These are phyloP conservation scores for Eilema caniola DNA, from an alignment of 2,888 invertebrate genomes.

Conservation along the genomic window DNA sequence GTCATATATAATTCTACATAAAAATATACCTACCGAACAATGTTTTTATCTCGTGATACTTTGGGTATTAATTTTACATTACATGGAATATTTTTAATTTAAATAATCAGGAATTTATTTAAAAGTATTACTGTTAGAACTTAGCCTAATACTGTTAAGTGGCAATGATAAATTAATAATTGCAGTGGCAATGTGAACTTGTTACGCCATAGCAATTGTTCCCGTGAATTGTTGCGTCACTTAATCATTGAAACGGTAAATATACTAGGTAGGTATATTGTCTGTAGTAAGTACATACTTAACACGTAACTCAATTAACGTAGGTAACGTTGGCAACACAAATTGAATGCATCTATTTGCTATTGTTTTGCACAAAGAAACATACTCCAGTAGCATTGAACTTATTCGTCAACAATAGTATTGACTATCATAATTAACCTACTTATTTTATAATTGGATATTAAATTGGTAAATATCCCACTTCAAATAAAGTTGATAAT, in stretches of 20 bases:
- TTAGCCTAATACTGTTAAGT: background rate
- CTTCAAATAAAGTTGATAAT: background rate
- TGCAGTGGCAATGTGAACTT: constrained; percentile 34
- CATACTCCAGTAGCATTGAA: constrained; percentile 43
- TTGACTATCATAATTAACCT: constrained; percentile 13
- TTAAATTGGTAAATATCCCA: background rate
- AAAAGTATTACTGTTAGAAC: background rate
- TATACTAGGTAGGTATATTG: constrained; percentile 28
- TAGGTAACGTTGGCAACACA: constrained; percentile 36
- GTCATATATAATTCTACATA: too few relatives aligned
- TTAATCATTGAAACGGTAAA: constrained; percentile 42
- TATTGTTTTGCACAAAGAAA: constrained; percentile 44
- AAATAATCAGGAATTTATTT: background rate
- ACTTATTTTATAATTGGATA: background rate
- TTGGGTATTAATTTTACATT: background rate
- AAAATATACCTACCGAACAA: too few relatives aligned
- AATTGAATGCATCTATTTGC: constrained; percentile 24
- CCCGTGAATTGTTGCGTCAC: constrained; percentile 36
- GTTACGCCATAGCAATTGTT: constrained; percentile 35
- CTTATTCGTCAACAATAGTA: constrained; percentile 27
- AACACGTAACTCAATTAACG: constrained; percentile 23
- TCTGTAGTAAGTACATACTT: constrained; percentile 26
- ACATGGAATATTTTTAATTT: background rate
- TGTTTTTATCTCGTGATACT: background rate
- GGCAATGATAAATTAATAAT: constrained; percentile 24